phyloP scores from a whole-genome alignment of 2,797 vertebrate species.

The Leuciscus waleckii region DNA sequence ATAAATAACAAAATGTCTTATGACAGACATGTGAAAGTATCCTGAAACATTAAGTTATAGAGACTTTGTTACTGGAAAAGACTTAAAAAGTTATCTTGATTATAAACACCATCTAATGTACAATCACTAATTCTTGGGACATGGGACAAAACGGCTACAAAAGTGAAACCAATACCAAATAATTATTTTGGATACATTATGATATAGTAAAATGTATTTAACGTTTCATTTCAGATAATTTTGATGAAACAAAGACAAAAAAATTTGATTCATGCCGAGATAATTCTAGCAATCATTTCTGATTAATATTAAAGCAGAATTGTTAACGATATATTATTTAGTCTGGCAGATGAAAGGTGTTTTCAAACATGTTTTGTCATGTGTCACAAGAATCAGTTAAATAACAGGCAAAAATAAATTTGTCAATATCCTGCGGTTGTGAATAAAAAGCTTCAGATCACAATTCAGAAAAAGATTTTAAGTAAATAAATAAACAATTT shows the following conservation, averaged over 20 bases:
- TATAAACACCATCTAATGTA: background rate
- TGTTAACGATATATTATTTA: too few relatives aligned
- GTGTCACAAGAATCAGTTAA: constrained; percentile 15
- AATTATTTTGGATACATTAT: background rate
- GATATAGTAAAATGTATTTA: background rate
- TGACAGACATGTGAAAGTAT: background rate
- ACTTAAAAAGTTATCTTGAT: background rate
- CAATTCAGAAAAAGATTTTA: background rate
- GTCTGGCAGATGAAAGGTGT: background rate
- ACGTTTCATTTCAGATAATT: background rate
- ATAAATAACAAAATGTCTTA: constrained; percentile 22
- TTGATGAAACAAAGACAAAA: background rate
- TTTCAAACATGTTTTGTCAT: constrained; percentile 1
- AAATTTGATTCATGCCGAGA: background rate
- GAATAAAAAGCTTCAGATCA: constrained; percentile 14
- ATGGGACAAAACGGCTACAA: background rate
- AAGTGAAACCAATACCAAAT: background rate
- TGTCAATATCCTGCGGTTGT: background rate
- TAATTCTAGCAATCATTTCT: background rate
- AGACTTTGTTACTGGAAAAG: background rate
- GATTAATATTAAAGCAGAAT: background rate
- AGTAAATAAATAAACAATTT: constrained; percentile 20
- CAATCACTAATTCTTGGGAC: background rate
- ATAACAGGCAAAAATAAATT: background rate
- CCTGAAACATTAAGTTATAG: background rate